Percentiles rank a stretch among this genome's conserved stretches.
Evolutionary conservation across 2,797 vertebrate species (phyloP).

Genomic region (Coregonus suidteri): DNA sequence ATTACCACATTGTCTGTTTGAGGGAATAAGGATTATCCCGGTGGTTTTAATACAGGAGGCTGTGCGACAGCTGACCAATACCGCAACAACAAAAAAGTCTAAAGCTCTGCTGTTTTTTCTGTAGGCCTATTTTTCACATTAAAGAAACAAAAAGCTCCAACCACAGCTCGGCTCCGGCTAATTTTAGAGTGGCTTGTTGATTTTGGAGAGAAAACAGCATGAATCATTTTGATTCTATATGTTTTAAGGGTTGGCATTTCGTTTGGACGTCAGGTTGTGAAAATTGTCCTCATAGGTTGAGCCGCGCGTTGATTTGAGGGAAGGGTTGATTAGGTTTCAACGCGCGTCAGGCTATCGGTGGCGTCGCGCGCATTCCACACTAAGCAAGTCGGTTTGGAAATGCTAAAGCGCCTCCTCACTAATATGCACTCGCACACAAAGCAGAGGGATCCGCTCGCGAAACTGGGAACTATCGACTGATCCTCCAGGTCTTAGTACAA

Average conservation of each 20-base stretch:
- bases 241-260: slow-evolving; percentile 28
- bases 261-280: slow-evolving; percentile 57
- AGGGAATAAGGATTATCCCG: slow-evolving; percentile 27
- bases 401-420: slow-evolving; percentile 47
- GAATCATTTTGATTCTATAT: slow-evolving; percentile 37
- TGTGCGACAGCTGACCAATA: slow-evolving; percentile 2
- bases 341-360: slow-evolving; percentile 37
- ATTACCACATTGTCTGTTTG: slow-evolving; percentile 24
- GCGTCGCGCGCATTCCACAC: slow-evolving; percentile 25
- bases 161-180: slow-evolving; percentile 5
- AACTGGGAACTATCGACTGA: slow-evolving; percentile 46
- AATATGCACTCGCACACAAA: slow-evolving; percentile 48
- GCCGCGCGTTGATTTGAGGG: slow-evolving; percentile 49
- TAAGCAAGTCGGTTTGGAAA: slow-evolving; percentile 43
- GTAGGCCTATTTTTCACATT: slow-evolving; percentile 13
- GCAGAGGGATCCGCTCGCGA: slow-evolving; percentile 51
- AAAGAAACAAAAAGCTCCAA: slow-evolving; percentile 19
- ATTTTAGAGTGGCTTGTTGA: slow-evolving; percentile 40
- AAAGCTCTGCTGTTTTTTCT: slow-evolving; percentile 25
- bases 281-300: slow-evolving; percentile 53
- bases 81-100: neutral
- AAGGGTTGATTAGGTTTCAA: slow-evolving; percentile 51
- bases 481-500: slow-evolving; percentile 33
- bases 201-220: slow-evolving; percentile 41
- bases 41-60: slow-evolving; percentile 29